Base-by-base conservation (phyloP, 2,113 vertebrate genomes). In the Archocentrus centrarchus region DNA sequence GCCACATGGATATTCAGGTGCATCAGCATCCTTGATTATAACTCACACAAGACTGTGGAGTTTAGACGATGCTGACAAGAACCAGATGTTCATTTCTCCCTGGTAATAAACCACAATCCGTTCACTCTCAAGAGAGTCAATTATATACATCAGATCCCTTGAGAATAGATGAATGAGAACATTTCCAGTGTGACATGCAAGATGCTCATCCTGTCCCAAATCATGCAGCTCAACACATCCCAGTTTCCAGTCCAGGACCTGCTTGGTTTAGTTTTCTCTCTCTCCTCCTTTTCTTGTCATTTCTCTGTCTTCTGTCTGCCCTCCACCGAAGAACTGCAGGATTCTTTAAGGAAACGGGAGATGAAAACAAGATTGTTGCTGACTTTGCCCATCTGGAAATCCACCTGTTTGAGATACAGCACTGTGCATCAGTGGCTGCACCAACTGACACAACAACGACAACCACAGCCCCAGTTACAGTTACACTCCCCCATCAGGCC, bases 371-470 rank as follows among this genome's bases (percentile, higher is more conserved):
- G 73, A 85, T 80, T 86, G 70, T 63, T 75, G 68, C 66, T 91
- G 81, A 88, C 79, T 88, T 55, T 32, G 78, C 68, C 79, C 79
- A 70, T 84, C 68, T 86, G 90, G 83, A 77, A 86, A 85, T 83
- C 63, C 88, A 86, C 88, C 85, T 87, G 75, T 81, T 84, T 61
- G 57, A 79, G 64, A 79, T 53, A 73, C 27, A 73, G 44, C 24
- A 11, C 58, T 77, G 68, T 79, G 80, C 80, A 82, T 66, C 59
- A 41, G 64, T 79, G 50, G 27, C 44, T 53, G 41, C 6, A 2
- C 24, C 66, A 53, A 24, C 44, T 24, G 14, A 15, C 66, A 73
- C 50, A 44, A 44, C 66, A 53, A 53, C 66, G 24, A 73, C 47
- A 35, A 35, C 32, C 53, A 73, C 27, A 32, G 66, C 15, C 39